Base-by-base conservation (phyloP, 1,140 invertebrate species). In the Pachypsylla venusta region DNA sequence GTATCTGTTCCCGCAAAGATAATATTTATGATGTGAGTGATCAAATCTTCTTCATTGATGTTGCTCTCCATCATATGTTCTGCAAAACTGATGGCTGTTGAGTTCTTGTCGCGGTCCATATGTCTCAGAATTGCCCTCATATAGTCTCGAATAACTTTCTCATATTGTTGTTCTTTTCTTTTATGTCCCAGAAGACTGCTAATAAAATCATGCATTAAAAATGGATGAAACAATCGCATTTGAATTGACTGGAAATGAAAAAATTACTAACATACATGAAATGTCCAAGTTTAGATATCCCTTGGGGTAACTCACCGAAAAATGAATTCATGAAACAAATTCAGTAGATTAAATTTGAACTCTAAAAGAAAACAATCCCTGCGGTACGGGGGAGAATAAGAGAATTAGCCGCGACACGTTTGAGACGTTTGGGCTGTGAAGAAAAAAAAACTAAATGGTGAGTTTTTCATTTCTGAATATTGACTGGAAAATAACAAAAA, bases 1-100 rank as follows among this genome's bases (percentile, higher is more conserved):
- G 59, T 63, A 12, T 63, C 61, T 56, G 60, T 59, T 2, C 61
- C 61, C 19, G 54, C 61, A 35, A 63, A 57, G 26, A 63, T 35
- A 7, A 35, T n/a, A 35, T 35, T 35, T 7, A 35, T 35, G 30
- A 35, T 35, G 7, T 35, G 30, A 10, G 30, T 35, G 30, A 35
- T n/a, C n/a, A 35, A n/a, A 35, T 35, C 30, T n/a, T 35, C 30
- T 35, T 35, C 30, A n/a, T 35, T n/a, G n/a, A 35, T 35, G n/a
- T 35, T 35, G n/a, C n/a, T 35, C 7, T 7, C n/a, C 30, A 35
- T 35, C 30, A 35, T 35, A n/a, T 35, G 30, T 35, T n/a, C 7
- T 10, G 30, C 30, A 35, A 35, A 35, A 35, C 30, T 35, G 7
- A 35, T 35, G n/a, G 30, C n/a, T 7, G 7, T 35, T 10, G 30